Evolutionary conservation across 2,113 vertebrate species (phyloP).

Genomic region (Oncorhynchus masou): DNA sequence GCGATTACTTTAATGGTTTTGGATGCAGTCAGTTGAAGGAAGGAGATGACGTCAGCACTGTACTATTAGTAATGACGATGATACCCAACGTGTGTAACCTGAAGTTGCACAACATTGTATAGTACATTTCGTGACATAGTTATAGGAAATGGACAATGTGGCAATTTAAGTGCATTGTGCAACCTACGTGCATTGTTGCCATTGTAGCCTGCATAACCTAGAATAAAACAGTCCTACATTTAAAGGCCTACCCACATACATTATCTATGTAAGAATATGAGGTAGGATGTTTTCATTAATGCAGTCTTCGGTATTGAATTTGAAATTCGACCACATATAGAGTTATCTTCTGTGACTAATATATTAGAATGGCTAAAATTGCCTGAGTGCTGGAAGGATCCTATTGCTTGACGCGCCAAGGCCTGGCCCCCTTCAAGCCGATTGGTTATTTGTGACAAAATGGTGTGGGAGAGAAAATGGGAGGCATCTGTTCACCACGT

Average conservation of each 20-base stretch:
- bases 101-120: not conserved
- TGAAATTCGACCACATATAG: not conserved
- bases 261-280: not conserved
- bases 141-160: not conserved
- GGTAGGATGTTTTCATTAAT: not conserved
- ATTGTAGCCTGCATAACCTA: not conserved
- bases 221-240: not conserved
- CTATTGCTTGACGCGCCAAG: not conserved
- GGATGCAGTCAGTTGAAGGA: constrained; percentile 21
- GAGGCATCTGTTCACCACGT: constrained; percentile 75
- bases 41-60: constrained; percentile 25
- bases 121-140: not conserved
- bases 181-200: too few species aligned
- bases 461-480: constrained; percentile 25
- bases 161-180: too few species aligned
- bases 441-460: constrained; percentile 45
- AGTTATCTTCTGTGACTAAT: constrained; percentile 34
- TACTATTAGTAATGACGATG: constrained; percentile 13
- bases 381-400: not conserved
- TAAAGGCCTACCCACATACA: not conserved
- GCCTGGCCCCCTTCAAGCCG: constrained; percentile 41
- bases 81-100: constrained; percentile 6
- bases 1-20: constrained; percentile 22
- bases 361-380: constrained; percentile 87
- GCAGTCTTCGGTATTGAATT: not conserved